A percentile compares a stretch with the other conserved stretches of the same genome.
Evolutionary conservation across 2,797 vertebrate genomes (phyloP).

Genomic region (Cryptoprocta ferox): DNA sequence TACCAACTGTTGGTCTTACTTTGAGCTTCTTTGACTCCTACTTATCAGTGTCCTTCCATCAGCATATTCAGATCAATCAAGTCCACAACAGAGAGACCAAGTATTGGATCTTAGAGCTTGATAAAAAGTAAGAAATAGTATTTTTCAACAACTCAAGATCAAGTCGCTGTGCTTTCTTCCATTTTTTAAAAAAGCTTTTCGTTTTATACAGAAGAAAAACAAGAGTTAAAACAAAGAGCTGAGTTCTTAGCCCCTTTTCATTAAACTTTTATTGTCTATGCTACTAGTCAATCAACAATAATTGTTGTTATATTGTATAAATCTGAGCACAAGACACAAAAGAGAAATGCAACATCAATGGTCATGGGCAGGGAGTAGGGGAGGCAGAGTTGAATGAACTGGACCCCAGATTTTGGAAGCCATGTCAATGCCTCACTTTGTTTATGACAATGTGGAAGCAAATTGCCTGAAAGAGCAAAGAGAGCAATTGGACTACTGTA

Average conservation of each 20-base stretch:
- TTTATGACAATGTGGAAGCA: neutral
- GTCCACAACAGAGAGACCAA: neutral
- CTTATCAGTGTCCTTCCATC: neutral
- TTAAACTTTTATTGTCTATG: neutral
- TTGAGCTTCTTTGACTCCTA: constrained; percentile 4
- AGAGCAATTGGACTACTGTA: neutral
- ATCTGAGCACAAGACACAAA: neutral
- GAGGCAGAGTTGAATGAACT: neutral
- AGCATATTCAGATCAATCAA: neutral
- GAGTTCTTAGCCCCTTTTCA: neutral
- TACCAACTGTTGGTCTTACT: neutral
- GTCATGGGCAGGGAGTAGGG: neutral
- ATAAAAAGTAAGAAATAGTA: neutral
- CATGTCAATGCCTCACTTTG: neutral
- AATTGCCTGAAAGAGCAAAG: neutral
- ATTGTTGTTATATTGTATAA: neutral
- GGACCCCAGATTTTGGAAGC: neutral
- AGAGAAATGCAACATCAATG: neutral
- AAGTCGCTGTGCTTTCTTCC: neutral
- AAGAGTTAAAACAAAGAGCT: neutral
- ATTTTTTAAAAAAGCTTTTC: neutral
- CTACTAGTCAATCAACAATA: neutral
- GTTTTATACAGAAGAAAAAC: constrained; percentile 23
- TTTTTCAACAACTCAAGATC: neutral
- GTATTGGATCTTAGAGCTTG: neutral